A percentile compares a stretch with the other conserved stretches of the same genome.
Evolutionary conservation across 2,113 vertebrate genomes (phyloP).

Genomic region (Psammodynastes pulverulentus): DNA sequence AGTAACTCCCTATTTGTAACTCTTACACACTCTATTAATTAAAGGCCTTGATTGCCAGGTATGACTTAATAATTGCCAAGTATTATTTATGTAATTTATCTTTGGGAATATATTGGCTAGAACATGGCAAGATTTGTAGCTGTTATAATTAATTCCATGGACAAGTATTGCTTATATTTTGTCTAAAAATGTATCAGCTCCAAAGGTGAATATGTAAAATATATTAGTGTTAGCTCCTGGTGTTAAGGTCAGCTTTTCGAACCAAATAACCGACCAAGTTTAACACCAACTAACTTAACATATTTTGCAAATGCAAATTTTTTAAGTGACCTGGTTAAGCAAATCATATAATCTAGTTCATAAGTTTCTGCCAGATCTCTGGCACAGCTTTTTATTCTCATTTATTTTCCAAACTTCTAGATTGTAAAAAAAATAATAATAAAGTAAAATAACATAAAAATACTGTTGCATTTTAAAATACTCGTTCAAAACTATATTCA

Average conservation of each 20-base stretch:
- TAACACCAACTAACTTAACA: background rate
- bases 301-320: background rate
- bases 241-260: background rate
- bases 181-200: background rate
- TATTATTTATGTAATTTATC: background rate
- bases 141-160: background rate
- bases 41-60: background rate
- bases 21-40: background rate
- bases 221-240: background rate
- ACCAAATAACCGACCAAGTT: background rate
- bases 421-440: background rate
- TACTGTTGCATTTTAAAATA: background rate
- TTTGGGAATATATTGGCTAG: background rate
- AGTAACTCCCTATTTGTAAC: background rate
- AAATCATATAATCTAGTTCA: background rate
- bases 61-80: background rate
- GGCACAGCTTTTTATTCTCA: background rate
- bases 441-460: background rate
- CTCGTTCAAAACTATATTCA: background rate
- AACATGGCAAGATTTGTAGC: background rate
- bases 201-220: background rate
- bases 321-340: background rate
- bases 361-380: background rate
- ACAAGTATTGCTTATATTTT: background rate
- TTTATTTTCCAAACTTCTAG: background rate